Percentiles rank a stretch among this genome's conserved stretches.
These are phyloP conservation scores for Sisyra terminalis DNA, from an alignment of 2,888 invertebrate species.

Conservation along the genomic window DNA sequence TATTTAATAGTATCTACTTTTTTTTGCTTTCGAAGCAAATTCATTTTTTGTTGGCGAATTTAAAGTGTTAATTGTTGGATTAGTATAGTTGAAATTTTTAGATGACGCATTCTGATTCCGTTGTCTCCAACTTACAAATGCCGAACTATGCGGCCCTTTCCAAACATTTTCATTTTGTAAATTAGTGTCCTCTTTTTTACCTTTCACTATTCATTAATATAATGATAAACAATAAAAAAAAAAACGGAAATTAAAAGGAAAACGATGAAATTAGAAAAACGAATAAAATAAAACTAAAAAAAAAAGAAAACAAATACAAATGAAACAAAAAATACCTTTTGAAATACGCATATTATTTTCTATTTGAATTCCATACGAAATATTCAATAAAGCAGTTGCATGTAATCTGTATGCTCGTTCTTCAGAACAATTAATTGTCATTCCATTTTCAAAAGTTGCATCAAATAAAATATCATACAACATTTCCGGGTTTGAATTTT, in stretches of 20 bases:
- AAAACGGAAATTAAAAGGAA: too few relatives aligned
- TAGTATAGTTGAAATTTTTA: too few relatives aligned
- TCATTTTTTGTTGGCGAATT: too few relatives aligned
- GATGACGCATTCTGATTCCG: too few relatives aligned
- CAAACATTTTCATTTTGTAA: constrained; percentile 5
- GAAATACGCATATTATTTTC: constrained; percentile 19
- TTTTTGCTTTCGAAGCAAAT: too few relatives aligned
- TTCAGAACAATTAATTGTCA: constrained; percentile 30
- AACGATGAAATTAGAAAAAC: too few relatives aligned
- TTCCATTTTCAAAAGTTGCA: constrained; percentile 49
- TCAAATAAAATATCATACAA: constrained; percentile 75
- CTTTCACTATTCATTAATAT: neutral
- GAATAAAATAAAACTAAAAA: neutral
- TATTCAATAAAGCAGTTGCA: constrained; percentile 37
- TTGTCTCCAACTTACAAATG: too few relatives aligned
- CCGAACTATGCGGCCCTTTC: too few relatives aligned
- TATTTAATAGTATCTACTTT: too few relatives aligned
- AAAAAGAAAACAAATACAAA: neutral
- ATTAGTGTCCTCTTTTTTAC: neutral
- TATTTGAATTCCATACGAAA: constrained; percentile 34
- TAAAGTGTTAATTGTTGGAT: too few relatives aligned
- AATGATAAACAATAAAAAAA: neutral
- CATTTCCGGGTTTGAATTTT: constrained; percentile 28
- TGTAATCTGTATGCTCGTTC: constrained; percentile 35
- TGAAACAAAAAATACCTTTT: neutral